phyloP scores from a whole-genome alignment of 2,888 invertebrate species.

The Philopedon plagiatum region DNA sequence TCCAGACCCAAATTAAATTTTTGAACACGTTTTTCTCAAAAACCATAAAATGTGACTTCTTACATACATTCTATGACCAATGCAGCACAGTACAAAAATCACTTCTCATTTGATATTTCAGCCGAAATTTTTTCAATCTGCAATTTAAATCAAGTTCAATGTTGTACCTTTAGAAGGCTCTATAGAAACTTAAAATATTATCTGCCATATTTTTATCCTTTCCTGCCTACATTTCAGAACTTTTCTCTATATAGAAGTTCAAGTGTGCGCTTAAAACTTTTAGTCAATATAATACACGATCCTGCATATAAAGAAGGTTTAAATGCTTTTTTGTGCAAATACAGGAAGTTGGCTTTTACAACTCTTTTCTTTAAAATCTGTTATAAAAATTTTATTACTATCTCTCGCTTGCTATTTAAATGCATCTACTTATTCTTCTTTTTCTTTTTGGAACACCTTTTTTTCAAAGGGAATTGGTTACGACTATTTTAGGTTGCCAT shows the following conservation, averaged over 20 bases:
- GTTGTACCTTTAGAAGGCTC: not conserved
- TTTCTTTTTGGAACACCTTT: too few species aligned
- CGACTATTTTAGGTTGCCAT: too few species aligned
- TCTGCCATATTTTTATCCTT: constrained; percentile 32
- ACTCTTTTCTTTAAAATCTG: not conserved
- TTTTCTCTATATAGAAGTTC: constrained; percentile 20
- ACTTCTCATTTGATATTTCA: not conserved
- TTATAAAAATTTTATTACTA: too few species aligned
- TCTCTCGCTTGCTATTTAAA: too few species aligned
- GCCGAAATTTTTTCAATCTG: not conserved
- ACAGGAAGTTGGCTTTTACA: not conserved
- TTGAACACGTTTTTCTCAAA: too few species aligned
- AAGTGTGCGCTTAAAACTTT: constrained; percentile 9
- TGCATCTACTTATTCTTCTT: too few species aligned
- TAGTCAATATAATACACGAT: constrained; percentile 20
- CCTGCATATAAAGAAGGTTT: constrained; percentile 24
- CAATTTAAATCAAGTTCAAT: not conserved
- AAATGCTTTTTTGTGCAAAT: constrained; percentile 24
- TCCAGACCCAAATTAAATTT: too few species aligned
- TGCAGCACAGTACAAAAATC: too few species aligned
- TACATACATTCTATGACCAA: too few species aligned
- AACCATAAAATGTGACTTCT: too few species aligned
- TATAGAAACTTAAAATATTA: constrained; percentile 22
- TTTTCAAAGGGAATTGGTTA: too few species aligned
- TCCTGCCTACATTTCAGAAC: constrained; percentile 26